These are phyloP conservation scores for Tachuris rubrigastra DNA, from an alignment of 2,113 vertebrate species.

Conservation along the genomic window DNA sequence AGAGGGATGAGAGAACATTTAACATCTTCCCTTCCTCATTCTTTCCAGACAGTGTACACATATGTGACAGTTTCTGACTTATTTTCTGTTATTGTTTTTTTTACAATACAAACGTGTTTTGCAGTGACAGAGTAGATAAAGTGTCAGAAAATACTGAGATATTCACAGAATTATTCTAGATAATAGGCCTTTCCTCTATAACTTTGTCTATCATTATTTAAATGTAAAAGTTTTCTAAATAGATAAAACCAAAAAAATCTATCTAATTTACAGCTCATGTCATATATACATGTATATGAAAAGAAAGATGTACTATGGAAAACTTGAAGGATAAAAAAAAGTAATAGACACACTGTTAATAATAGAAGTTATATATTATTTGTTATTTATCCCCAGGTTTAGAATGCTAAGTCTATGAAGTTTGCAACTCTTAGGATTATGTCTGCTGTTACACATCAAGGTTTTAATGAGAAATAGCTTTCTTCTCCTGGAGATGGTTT, in stretches of 20 bases:
- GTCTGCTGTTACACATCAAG: neutral
- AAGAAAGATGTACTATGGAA: neutral
- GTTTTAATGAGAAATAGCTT: neutral
- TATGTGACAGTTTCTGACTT: neutral
- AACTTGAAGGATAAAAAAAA: neutral
- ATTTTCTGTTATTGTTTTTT: neutral
- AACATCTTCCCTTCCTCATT: constrained; percentile 38
- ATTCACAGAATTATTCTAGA: neutral
- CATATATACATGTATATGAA: neutral
- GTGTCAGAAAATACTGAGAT: neutral
- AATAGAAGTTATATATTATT: neutral
- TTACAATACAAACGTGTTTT: neutral
- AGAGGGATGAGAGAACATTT: constrained; percentile 16
- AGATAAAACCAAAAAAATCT: neutral
- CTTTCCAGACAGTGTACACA: neutral
- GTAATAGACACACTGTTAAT: neutral
- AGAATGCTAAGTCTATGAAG: neutral
- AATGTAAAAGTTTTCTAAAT: neutral
- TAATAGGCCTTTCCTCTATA: neutral
- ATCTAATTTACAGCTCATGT: neutral
- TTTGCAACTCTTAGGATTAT: neutral
- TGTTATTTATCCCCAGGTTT: neutral
- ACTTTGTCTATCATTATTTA: neutral
- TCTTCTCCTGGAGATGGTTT: neutral
- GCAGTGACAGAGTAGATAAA: neutral